These are phyloP conservation scores for Conops quadrifasciatus DNA, from an alignment of 2,888 invertebrate species.

Conservation along the genomic window DNA sequence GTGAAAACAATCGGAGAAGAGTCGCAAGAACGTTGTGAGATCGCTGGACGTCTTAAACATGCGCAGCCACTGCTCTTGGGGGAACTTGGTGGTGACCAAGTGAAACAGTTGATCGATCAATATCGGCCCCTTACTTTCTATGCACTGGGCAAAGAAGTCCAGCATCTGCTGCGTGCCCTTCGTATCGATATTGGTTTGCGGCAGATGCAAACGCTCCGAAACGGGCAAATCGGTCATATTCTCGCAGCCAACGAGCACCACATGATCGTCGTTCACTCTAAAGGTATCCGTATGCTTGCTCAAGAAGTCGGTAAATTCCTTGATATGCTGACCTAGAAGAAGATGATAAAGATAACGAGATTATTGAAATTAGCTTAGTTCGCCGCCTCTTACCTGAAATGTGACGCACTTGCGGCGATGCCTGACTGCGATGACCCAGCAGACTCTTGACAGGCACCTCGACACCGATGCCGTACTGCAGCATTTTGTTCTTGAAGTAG, in stretches of 20 bases:
- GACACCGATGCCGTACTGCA: conserved; percentile 93
- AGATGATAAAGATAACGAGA: too few relatives aligned
- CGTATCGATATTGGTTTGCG: conserved; percentile 82
- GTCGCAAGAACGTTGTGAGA: conserved; percentile 86
- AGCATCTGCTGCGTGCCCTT: conserved; percentile 83
- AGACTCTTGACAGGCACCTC: conserved; percentile 97
- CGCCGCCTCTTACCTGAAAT: conserved; percentile 82
- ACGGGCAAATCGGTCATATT: conserved; percentile 74
- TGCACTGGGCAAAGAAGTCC: conserved; percentile 83
- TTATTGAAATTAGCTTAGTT: too few relatives aligned
- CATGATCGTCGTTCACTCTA: conserved; percentile 84
- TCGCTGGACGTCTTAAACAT: conserved; percentile 92
- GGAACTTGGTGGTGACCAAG: conserved; percentile 78
- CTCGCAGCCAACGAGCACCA: conserved; percentile 79
- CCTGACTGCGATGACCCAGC: conserved; percentile 95
- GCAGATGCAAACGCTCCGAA: conserved; percentile 73
- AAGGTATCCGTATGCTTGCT: conserved; percentile 85
- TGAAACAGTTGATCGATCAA: conserved; percentile 89
- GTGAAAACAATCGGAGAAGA: conserved; percentile 94
- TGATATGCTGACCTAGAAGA: conserved; percentile 80
- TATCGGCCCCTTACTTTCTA: conserved; percentile 83
- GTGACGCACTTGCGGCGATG: conserved; percentile 95
- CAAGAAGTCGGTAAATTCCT: conserved; percentile 92
- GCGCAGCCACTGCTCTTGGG: conserved; percentile 81
- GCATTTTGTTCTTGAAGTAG: conserved; percentile 94